Base-by-base conservation (phyloP, 2,113 vertebrate genomes). In the Calidris pygmaea region DNA sequence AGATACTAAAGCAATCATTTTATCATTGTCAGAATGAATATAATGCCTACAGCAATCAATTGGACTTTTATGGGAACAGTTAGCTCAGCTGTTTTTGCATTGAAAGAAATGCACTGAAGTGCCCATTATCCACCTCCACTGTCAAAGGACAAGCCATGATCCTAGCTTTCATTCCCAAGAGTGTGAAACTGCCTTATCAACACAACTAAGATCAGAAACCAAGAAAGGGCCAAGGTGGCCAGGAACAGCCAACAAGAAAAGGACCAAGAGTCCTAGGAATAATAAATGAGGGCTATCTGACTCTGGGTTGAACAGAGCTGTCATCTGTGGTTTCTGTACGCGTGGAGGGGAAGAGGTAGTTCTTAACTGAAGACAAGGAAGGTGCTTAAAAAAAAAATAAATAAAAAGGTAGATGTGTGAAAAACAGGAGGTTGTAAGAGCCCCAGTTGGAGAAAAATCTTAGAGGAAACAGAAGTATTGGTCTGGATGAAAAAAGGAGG, bases 11-110 rank as follows among this genome's bases (percentile, higher is more conserved):
- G 74, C 83, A 94, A 95, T 95, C 88, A 86, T 95, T 97, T 97
- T 95, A 91, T 96, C 97, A 96, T 92, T 96, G 94, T 96, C 96
- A 97, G 78, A 93, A 95, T 78, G 94, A 96, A 89, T 83, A 97
- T 94, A 96, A 96, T 89, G 93, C 82, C 90, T 93, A 70, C 83
- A 95, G 85, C 88, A 96, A 96, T 94, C 78, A 96, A 93, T 85
- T 87, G 94, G 94, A 85, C 79, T 96, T 96, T 94, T 85, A 96
- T 84, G 56, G 89, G 87, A 97, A 88, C 67, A 60, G 94, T 96
- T 93, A 95, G 45, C 92, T 97, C 90, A 87, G 95, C 95, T 93
- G 90, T 15, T 95, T 93, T 85, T 87, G 84, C 70, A 65, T 37
- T 81, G 70, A 85, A 90, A 96, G 83, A 80, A 95, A 93, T 13